phyloP scores from a whole-genome alignment of 2,113 vertebrate species.

The Mystacornis crossleyi region DNA sequence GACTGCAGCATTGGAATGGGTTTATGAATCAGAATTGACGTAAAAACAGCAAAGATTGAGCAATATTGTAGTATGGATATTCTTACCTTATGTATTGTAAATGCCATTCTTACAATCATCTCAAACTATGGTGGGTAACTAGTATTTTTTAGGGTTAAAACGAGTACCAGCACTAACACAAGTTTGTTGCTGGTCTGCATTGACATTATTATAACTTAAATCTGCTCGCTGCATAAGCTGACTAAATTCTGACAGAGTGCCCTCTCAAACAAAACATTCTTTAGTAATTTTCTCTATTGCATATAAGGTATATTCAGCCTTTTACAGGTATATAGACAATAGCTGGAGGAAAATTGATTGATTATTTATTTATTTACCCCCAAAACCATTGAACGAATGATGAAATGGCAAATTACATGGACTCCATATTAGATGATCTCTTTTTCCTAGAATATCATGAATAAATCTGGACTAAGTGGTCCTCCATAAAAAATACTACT shows the following conservation, averaged over 20 bases:
- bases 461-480: background rate
- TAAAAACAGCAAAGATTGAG: background rate
- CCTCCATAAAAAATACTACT: background rate
- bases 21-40: background rate
- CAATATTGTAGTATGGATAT: background rate
- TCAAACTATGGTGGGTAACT: background rate
- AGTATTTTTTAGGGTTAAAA: background rate
- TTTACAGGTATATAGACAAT: background rate
- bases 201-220: background rate
- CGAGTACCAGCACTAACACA: background rate
- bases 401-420: background rate
- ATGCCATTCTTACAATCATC: background rate
- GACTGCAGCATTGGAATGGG: background rate
- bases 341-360: background rate
- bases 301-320: background rate
- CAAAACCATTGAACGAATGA: background rate
- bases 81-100: background rate
- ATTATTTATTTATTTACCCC: background rate
- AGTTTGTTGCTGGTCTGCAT: background rate
- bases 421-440: background rate
- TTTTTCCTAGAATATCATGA: background rate
- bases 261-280: background rate
- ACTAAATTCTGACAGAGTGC: background rate
- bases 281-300: background rate
- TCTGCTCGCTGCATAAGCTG: background rate